Base-by-base conservation (phyloP, 2,888 invertebrate species). In the Andrena trimmerana region DNA sequence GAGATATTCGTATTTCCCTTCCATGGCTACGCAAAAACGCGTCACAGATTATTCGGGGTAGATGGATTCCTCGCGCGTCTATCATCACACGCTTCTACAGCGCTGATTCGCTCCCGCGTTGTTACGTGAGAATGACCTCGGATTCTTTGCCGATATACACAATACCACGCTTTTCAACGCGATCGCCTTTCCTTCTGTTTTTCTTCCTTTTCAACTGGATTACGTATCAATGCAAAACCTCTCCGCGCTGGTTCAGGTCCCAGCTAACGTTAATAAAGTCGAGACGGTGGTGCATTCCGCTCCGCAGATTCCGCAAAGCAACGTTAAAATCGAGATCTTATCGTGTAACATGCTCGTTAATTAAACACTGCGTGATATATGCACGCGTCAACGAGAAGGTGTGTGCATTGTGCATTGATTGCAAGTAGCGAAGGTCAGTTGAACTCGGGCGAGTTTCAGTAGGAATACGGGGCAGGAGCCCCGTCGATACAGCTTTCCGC, bases 381-480 rank as follows among this genome's bases (percentile, higher is more conserved):
- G 24, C 48, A 57, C 24, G 16, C 8, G n/a, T 50, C 27, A 57
- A 75, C 31, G 20, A 75, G 48, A 42, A 42, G 13, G 16, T 50
- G 65, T 72, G 62, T 48, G 20, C 48, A 36, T n/a, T 72, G 70
- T 80, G 68, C 81, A 85, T 83, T 42, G 85, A 78, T 86, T 79
- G 66, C 65, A 81, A 86, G 83, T 83, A 83, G 83, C 78, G 78
- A 83, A 85, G 81, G 85, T 86, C 85, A 78, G 63, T 68, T n/a
- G 62, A 69, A 68, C 73, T 76, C 85, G 42, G 78, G 57, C 80
- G 48, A 78, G 67, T 70, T 77, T 81, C 83, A 85, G 80, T 74
- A 74, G 62, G 75, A 69, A 69, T 67, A 73, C 62, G 62, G 63
- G 36, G 8, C 20, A 8, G 4, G 16, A 42, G 5, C 42, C 16